Conservation (phyloP, 2,888 invertebrate genomes). For the Globia sparganii region DNA sequence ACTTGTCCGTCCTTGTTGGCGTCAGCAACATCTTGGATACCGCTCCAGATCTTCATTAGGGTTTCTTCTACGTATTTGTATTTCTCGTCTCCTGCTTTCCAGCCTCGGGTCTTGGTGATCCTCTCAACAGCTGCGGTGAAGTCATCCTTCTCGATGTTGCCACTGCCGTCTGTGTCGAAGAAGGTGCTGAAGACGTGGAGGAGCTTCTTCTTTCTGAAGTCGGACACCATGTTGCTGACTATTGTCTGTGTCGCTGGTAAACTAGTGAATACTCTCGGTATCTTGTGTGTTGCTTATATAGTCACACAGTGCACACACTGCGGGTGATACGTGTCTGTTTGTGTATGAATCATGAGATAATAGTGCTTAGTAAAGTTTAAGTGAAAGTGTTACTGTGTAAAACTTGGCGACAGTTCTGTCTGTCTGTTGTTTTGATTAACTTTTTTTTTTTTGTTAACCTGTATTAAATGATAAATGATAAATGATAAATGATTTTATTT, state of each 20-base stretch:
- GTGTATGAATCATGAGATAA: conserved; percentile 63
- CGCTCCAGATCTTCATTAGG: conserved; percentile 95
- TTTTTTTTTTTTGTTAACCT: background rate
- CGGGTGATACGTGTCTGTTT: conserved; percentile 40
- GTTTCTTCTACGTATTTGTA: conserved; percentile 93
- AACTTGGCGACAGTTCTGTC: background rate
- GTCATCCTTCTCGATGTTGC: conserved; percentile 96
- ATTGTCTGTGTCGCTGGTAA: conserved; percentile 36
- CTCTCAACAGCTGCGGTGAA: conserved; percentile 96
- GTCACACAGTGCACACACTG: conserved; percentile 36
- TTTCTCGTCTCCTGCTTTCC: conserved; percentile 93
- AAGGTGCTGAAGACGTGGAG: conserved; percentile 96
- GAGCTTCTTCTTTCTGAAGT: conserved; percentile 97
- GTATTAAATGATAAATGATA: too few species aligned
- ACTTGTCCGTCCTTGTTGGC: conserved; percentile 96
- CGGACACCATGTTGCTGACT: conserved; percentile 92
- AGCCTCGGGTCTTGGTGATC: conserved; percentile 94
- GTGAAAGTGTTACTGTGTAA: conserved; percentile 19
- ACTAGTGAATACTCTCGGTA: conserved; percentile 41
- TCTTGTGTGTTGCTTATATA: conserved; percentile 58
- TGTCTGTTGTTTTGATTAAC: conserved; percentile 14
- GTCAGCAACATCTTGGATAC: conserved; percentile 94
- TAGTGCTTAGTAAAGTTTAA: conserved; percentile 55
- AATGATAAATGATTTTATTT: too few species aligned
- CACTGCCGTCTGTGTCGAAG: conserved; percentile 97